Evolutionary conservation across 2,113 vertebrate species (phyloP).

Genomic region (Dipodomys stephensi): DNA sequence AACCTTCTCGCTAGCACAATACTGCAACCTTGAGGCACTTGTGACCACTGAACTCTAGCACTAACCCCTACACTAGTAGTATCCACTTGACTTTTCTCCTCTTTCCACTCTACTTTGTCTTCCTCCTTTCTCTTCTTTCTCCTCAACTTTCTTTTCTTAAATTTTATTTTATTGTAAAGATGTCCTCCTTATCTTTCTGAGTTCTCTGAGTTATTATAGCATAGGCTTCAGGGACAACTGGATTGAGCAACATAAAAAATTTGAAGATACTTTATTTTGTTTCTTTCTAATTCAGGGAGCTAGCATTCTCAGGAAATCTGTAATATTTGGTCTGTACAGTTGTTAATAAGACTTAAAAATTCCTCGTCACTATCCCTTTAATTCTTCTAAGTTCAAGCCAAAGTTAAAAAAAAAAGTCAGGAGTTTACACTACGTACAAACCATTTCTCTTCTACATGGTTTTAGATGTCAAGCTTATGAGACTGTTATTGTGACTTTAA

Average conservation of each 20-base stretch:
- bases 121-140: neutral
- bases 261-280: neutral
- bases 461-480: slow-evolving; percentile 44
- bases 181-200: neutral
- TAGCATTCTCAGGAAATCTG: neutral
- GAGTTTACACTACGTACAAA: slow-evolving; percentile 35
- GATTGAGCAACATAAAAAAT: neutral
- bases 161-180: too few relatives aligned
- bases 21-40: rapidly evolving
- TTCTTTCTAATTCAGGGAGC: neutral
- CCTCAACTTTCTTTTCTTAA: too few relatives aligned
- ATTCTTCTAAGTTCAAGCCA: slow-evolving; percentile 25
- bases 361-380: neutral
- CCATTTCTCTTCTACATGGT: slow-evolving; percentile 25
- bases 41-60: too few relatives aligned
- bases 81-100: neutral
- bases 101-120: neutral
- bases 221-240: neutral
- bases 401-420: slow-evolving; percentile 19
- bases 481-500: slow-evolving; percentile 35
- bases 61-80: too few relatives aligned
- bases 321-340: neutral
- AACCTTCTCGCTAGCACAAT: neutral
- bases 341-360: neutral
- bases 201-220: neutral